Conservation (phyloP, 2,888 invertebrate species). For the Polydrusus tereticollis region DNA sequence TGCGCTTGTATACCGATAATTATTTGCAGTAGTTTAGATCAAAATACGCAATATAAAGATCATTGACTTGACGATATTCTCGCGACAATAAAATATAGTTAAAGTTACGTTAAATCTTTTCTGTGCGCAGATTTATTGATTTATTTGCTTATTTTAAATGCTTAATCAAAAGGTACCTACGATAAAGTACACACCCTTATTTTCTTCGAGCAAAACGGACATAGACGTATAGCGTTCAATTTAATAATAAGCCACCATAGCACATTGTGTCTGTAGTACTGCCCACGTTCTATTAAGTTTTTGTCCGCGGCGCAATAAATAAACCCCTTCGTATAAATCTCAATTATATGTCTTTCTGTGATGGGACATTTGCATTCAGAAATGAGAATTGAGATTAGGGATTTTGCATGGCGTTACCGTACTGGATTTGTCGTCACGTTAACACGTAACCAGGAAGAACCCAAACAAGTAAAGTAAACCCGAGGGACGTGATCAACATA, state of each 20-base stretch:
- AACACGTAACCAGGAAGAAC: neutral
- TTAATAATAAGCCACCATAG: conserved; percentile 25
- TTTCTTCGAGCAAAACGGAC: neutral
- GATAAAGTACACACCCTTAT: conserved; percentile 26
- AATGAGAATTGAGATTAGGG: conserved; percentile 49
- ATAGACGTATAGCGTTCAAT: conserved; percentile 18
- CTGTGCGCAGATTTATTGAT: neutral
- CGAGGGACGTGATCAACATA: no score
- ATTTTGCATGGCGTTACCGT: neutral
- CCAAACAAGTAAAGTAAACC: no score
- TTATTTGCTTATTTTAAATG: neutral
- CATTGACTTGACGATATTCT: no score
- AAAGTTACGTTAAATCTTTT: no score
- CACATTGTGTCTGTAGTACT: conserved; percentile 36
- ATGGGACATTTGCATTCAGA: conserved; percentile 51
- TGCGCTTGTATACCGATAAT: no score
- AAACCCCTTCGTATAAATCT: conserved; percentile 51
- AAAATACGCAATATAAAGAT: no score
- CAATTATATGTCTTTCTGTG: conserved; percentile 52
- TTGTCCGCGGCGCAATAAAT: conserved; percentile 36
- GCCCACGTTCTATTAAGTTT: conserved; percentile 44
- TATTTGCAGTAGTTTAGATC: no score
- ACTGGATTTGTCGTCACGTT: conserved; percentile 5
- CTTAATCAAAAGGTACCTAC: neutral
- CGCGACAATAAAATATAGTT: no score